Evolutionary conservation across 2,797 vertebrate genomes (phyloP).

Genomic region (Triplophysa bombifrons): DNA sequence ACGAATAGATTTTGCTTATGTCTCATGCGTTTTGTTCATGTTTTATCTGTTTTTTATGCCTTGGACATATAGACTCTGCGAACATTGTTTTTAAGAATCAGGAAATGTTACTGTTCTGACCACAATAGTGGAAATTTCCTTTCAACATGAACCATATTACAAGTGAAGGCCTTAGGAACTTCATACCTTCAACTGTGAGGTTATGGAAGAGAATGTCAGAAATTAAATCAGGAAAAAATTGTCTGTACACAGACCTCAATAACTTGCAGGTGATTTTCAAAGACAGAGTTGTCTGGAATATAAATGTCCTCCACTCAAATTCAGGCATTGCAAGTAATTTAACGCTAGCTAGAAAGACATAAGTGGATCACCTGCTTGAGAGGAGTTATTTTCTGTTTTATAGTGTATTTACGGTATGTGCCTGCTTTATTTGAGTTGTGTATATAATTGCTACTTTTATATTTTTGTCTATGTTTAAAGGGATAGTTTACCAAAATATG

Average conservation of each 20-base stretch:
- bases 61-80: neutral
- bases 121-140: conserved; percentile 11
- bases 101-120: conserved; percentile 10
- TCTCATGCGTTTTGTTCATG: neutral
- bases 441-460: too few species aligned
- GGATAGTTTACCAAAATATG: too few species aligned
- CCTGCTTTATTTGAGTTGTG: too few species aligned
- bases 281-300: conserved; percentile 68
- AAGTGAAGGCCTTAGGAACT: conserved; percentile 22
- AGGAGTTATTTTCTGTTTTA: conserved; percentile 41
- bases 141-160: conserved; percentile 27
- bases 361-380: conserved; percentile 51
- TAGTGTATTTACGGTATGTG: conserved; percentile 37
- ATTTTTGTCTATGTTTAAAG: too few species aligned
- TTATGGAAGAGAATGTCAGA: conserved; percentile 57
- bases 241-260: conserved; percentile 57
- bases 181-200: conserved; percentile 49
- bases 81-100: conserved; percentile 4
- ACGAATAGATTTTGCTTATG: neutral
- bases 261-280: conserved; percentile 67
- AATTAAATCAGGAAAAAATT: conserved; percentile 63
- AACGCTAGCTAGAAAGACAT: conserved; percentile 55
- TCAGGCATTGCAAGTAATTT: conserved; percentile 65
- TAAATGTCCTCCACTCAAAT: conserved; percentile 68
- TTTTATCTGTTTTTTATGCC: neutral